Evolutionary conservation across 2,113 vertebrate species (phyloP).

Genomic region (Garra rufa): DNA sequence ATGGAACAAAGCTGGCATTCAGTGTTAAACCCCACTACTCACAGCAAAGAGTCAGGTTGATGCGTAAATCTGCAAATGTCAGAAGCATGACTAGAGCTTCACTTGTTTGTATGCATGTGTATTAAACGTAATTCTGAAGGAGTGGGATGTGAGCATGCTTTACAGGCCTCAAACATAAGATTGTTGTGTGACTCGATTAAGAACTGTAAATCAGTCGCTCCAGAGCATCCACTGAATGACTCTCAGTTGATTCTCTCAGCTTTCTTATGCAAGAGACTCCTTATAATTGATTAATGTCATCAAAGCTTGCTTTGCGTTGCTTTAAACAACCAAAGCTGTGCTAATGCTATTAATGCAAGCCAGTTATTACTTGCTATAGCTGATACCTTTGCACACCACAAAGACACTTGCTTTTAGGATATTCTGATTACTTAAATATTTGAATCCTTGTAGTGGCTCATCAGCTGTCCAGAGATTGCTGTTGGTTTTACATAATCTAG

Average conservation of each 20-base stretch:
- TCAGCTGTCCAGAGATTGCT: not conserved
- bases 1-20: slow-evolving; percentile 64
- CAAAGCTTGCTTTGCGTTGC: slow-evolving; percentile 41
- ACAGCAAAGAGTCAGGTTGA: slow-evolving; percentile 51
- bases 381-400: not conserved
- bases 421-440: slow-evolving; percentile 3
- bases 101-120: slow-evolving; percentile 42
- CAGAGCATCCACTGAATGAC: not conserved
- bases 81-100: slow-evolving; percentile 46
- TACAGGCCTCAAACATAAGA: slow-evolving; percentile 14
- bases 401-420: slow-evolving; percentile 4
- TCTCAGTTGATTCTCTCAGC: not conserved
- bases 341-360: slow-evolving; percentile 45
- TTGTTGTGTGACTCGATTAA: not conserved
- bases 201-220: not conserved
- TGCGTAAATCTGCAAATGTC: slow-evolving; percentile 61
- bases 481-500: not conserved
- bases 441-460: not conserved
- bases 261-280: not conserved
- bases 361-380: slow-evolving; percentile 21
- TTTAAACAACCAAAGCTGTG: slow-evolving; percentile 45
- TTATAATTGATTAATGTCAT: slow-evolving; percentile 39
- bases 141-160: slow-evolving; percentile 30
- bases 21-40: slow-evolving; percentile 42
- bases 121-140: not conserved